Base-by-base conservation (phyloP, 2,888 invertebrate species). In the Rotaria sp. region DNA sequence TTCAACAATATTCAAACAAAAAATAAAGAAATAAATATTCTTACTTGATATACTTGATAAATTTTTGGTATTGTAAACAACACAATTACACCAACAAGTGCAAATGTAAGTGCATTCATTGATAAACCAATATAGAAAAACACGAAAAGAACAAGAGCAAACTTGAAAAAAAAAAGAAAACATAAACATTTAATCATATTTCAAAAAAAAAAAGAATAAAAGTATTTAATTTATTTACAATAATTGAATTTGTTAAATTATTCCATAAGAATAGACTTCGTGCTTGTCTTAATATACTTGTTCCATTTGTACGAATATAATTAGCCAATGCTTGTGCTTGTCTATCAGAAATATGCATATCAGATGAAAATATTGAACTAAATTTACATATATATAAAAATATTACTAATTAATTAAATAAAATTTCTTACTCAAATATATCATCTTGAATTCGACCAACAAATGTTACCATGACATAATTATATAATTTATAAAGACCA, bases 401-500 rank as follows among this genome's bases (percentile, higher is more conserved):
- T n/a, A 75, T 18, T 5, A 21, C 13, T 13, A 11, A 13, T 80
- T 26, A 26, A n/a, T 57, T n/a, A 13, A 67, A n/a, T 67, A 7
- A 30, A 15, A 30, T 80, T 26, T 45, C 45, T 45, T 45, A 80
- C 80, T 45, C 80, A 35, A 80, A 80, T 18, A 80, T n/a, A 45
- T 80, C 80, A 41, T 80, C 80, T 21, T 26, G 24, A 80, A 45
- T 24, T 45, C 80, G 45, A n/a, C 80, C 80, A n/a, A 80, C 45
- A n/a, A 80, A 80, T n/a, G 80, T 80, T n/a, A 13, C 45, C 80
- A 80, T 80, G 2, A 80, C 80, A 80, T 80, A 80, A 41, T 80
- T 80, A 80, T 80, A 80, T 45, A 80, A 80, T 80, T 80, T 80
- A 45, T 80, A 45, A n/a, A 80, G 45, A 45, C 80, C 80, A 80